Percentiles rank a stretch among this genome's conserved stretches.
These are phyloP conservation scores for Villa cingulata DNA, from an alignment of 2,888 invertebrate genomes.

Conservation along the genomic window DNA sequence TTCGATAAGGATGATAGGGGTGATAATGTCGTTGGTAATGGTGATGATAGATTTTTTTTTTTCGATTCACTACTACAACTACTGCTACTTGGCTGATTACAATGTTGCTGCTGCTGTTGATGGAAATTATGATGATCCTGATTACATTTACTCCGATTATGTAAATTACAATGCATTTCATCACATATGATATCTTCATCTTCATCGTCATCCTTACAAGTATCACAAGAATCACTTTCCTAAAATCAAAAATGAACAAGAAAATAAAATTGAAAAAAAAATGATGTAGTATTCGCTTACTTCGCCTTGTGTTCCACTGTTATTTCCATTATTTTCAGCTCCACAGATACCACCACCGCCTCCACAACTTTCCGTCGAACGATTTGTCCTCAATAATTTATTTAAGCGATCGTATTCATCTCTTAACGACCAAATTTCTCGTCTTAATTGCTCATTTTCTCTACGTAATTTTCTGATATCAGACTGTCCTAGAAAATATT, in stretches of 20 bases:
- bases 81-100: not conserved
- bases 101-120: not conserved
- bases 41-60: not conserved
- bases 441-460: slow-evolving; percentile 74
- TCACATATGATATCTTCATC: slow-evolving; percentile 8
- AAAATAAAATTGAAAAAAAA: not conserved
- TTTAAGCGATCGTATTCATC: slow-evolving; percentile 82
- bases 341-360: too few species aligned
- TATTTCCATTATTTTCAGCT: slow-evolving; percentile 11
- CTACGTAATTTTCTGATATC: slow-evolving; percentile 78
- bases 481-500: slow-evolving; percentile 54
- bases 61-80: not conserved
- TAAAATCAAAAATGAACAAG: slow-evolving; percentile 8
- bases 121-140: not conserved
- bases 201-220: slow-evolving; percentile 22
- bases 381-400: slow-evolving; percentile 51
- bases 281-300: slow-evolving; percentile 14
- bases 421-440: slow-evolving; percentile 74
- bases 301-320: slow-evolving; percentile 25
- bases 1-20: not conserved
- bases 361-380: slow-evolving; percentile 26
- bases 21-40: not conserved
- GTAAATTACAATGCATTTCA: slow-evolving; percentile 23
- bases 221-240: slow-evolving; percentile 35
- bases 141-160: too few species aligned